Conservation (phyloP, 23 tunicate genomes). For the Ascidia mentula region DNA sequence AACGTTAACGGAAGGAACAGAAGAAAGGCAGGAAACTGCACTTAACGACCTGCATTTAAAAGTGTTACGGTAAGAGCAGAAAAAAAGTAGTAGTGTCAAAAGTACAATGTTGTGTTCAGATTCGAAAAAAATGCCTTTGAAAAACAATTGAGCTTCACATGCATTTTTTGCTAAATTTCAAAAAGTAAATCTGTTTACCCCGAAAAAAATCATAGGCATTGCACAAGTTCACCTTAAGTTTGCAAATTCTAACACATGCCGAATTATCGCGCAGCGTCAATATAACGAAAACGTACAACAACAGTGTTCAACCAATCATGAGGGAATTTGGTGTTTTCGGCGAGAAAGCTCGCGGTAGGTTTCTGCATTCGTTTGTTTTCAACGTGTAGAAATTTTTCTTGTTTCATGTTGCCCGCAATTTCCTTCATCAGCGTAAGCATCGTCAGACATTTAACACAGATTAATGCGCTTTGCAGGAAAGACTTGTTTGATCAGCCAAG, state of each 20-base stretch:
- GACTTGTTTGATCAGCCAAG: constrained; percentile 87
- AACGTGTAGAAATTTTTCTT: too few species aligned
- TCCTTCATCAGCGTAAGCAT: too few species aligned
- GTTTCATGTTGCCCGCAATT: too few species aligned
- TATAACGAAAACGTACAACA: background rate
- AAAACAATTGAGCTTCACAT: too few species aligned
- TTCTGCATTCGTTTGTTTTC: background rate
- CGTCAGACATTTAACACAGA: too few species aligned
- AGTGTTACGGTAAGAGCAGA: background rate
- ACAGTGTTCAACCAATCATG: background rate
- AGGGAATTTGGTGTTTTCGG: constrained; percentile 31
- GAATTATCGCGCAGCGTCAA: too few species aligned
- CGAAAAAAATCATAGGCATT: background rate
- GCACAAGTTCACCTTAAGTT: background rate
- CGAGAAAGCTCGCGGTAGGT: constrained; percentile 22
- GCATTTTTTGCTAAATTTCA: too few species aligned
- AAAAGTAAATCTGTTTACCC: background rate
- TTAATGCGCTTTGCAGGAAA: constrained; percentile 29
- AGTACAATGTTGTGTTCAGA: too few species aligned
- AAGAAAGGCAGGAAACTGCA: background rate
- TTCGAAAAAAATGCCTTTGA: too few species aligned
- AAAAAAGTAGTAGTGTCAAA: too few species aligned
- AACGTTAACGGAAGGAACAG: background rate
- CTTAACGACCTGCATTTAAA: background rate
- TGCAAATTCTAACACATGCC: too few species aligned